Evolutionary conservation across 2,113 vertebrate genomes (phyloP), one percentile per base, ranked within the genome.

Genomic region (Ictidomys tridecemlineatus): DNA sequence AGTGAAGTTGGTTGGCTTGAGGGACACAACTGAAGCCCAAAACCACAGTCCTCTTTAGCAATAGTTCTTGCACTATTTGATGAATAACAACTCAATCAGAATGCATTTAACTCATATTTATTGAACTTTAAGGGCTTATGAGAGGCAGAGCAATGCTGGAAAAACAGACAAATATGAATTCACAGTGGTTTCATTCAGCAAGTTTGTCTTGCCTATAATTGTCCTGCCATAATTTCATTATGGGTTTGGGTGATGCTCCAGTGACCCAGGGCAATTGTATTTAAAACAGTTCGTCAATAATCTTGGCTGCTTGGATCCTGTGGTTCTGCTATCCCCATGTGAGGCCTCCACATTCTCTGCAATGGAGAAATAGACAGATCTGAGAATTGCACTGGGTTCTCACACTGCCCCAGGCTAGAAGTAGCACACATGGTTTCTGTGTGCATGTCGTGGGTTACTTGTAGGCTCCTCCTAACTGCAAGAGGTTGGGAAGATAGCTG

Each of bases 21-120:
- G 45, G 42, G 39, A 82, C 24, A 42, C 4, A 85, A 48, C 18
- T 42, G n/a, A 91, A 82, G 20, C 76, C 77, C 83, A 51, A 92
- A 84, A 63, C 11, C 73, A 67, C 6, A 67, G 34, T 74, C 2
- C 4, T 76, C 63, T 90, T 95, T 48, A 85, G 77, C n/a, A 88
- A 74, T 22, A 78, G 22, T 73, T 97, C 51, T 80, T 94, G 69
- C 76, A 79, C 10, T 42, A 91, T 96, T 86, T 61, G 65, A 45
- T 73, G 22, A 4, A 53, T 88, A 77, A 97, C 74, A 26, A 80
- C 17, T 91, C 58, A 85, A 77, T 93, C 22, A 28, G 76, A 93
- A 83, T 96, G 28, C 51, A 84, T 84, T 65, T 73, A 89, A 74
- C 6, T 30, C 32, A 24, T 20, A 53, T 26, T 89, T 76, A 79